Evolutionary conservation across 2,113 vertebrate species (phyloP), one percentile per base, ranked within the genome.

Genomic region (Lamprotornis superbus): DNA sequence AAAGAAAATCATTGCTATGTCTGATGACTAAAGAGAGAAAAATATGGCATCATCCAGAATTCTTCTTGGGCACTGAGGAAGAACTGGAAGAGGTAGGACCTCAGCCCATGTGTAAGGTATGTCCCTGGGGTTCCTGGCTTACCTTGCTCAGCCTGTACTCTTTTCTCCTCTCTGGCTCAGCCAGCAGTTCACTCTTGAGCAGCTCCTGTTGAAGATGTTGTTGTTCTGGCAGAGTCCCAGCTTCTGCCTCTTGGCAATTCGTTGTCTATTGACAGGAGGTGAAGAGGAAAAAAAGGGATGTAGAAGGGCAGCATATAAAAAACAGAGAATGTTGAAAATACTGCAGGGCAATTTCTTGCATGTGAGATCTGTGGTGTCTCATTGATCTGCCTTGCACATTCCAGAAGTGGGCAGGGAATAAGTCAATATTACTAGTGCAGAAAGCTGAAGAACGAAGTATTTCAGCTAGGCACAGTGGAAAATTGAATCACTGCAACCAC

Each of bases 281-380:
- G 18, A 15, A 73, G 13, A 77, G 44, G 27, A 4, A 30, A 50
- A n/a, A n/a, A 50, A 31, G 28, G 3, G 10, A 5, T 27, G 8
- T 49, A 49, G 33, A 87, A 87, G 12, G 33, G 28, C 7, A 76
- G 10, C 12, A 39, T 31, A 24, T 23, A 76, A 86, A 55, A 47
- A n/a, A 3, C 25, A 56, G n/a, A 57, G 20, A 55, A 18, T 6
- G n/a, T 14, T 18, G 18, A 77, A 59, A 75, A 53, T 64, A 25
- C 35, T 87, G 17, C 21, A n/a, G 20, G 11, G 12, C 5, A 28
- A 28, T 80, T 60, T 83, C 33, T 79, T 71, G 35, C 39, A 20
- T 0, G 0, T 5, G 7, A 85, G 28, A 37, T 49, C 17, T 55
- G 5, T 49, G 27, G 15, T 30, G 31, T 22, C 10, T 46, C 33